A percentile compares a stretch with the other conserved stretches of the same genome.
Evolutionary conservation across 2,888 invertebrate genomes (phyloP).

Genomic region (Microdon myrmicae): DNA sequence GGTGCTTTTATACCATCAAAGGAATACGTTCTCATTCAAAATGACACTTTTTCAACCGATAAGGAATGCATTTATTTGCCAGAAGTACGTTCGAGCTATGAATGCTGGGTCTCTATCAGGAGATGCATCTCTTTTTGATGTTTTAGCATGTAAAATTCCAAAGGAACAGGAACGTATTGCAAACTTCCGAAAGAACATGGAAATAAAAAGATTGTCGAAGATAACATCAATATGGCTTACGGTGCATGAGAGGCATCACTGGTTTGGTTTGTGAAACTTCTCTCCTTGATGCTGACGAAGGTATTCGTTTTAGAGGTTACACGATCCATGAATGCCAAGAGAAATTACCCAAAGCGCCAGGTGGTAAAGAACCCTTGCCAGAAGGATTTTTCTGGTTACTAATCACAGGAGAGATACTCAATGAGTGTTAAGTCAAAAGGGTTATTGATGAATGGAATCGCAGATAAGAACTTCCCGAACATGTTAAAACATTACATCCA

Average conservation of each 20-base stretch:
- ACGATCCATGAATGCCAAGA: constrained; percentile 88
- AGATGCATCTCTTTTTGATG: too few relatives aligned
- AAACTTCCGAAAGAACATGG: constrained; percentile 27
- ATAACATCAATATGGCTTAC: constrained; percentile 68
- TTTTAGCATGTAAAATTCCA: constrained; percentile 13
- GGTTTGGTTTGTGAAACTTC: constrained; percentile 89
- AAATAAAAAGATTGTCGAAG: constrained; percentile 15
- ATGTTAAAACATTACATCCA: constrained; percentile 79
- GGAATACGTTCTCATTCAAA: too few relatives aligned
- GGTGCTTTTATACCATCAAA: too few relatives aligned
- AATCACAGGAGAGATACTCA: constrained; percentile 85
- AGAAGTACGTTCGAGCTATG: too few relatives aligned
- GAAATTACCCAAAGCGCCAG: constrained; percentile 76
- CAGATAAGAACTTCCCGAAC: constrained; percentile 73
- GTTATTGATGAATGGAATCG: constrained; percentile 79
- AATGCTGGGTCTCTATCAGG: too few relatives aligned
- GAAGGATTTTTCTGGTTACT: constrained; percentile 91
- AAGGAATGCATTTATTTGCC: too few relatives aligned
- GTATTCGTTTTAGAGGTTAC: constrained; percentile 86
- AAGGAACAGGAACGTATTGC: constrained; percentile 15
- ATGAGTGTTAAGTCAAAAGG: constrained; percentile 75
- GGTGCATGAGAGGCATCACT: constrained; percentile 90
- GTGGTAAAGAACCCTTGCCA: constrained; percentile 77
- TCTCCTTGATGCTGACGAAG: constrained; percentile 87
- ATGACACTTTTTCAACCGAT: too few relatives aligned